Evolutionary conservation across 2,113 vertebrate genomes (phyloP).

Genomic region (Dolichallabes microphthalmus): DNA sequence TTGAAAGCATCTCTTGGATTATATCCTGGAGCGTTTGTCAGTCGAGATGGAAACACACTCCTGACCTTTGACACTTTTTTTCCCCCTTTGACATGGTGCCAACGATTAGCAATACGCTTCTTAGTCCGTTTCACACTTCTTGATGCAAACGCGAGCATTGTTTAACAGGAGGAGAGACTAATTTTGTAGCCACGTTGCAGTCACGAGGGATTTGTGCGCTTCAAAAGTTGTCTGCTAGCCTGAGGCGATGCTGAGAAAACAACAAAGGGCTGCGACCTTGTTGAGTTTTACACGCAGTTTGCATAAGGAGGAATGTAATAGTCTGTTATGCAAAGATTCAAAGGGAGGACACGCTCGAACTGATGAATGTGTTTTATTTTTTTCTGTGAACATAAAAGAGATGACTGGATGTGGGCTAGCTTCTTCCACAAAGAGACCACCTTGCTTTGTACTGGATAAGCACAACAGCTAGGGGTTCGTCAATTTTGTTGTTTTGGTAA

Average conservation of each 20-base stretch:
- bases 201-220: not conserved
- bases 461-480: not conserved
- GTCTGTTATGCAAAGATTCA: not conserved
- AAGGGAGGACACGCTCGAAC: constrained; percentile 22
- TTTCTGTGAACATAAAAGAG: not conserved
- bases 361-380: not conserved
- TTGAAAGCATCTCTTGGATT: constrained; percentile 23
- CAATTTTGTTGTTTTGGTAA: not conserved
- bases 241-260: constrained; percentile 38
- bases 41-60: constrained; percentile 23
- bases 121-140: constrained; percentile 12
- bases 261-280: constrained; percentile 47
- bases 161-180: not conserved
- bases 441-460: constrained; percentile 8
- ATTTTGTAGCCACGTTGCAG: constrained; percentile 8
- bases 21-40: constrained; percentile 34
- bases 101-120: constrained; percentile 4
- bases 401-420: not conserved
- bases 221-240: constrained; percentile 29
- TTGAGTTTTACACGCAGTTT: constrained; percentile 36
- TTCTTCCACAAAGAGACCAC: not conserved
- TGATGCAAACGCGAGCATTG: not conserved
- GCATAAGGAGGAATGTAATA: constrained; percentile 15
- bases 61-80: not conserved
- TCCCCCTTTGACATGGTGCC: not conserved